phyloP scores from a whole-genome alignment of 2,113 vertebrate species.

The Amphilophus citrinellus region DNA sequence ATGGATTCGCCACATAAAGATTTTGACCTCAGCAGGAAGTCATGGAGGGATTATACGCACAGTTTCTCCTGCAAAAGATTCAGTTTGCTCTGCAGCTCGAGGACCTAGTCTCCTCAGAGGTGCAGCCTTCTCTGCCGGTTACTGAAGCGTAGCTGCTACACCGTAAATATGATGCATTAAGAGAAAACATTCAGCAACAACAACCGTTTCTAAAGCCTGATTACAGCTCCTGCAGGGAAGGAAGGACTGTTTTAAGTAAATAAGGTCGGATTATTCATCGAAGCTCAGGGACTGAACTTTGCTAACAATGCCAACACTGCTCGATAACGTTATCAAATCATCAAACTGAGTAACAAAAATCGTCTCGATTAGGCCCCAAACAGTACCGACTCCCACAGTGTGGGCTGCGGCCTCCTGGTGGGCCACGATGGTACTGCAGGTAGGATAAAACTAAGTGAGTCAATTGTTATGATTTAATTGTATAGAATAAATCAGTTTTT shows the following conservation, averaged over 20 bases:
- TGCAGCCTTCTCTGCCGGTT: background rate
- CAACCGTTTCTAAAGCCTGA: background rate
- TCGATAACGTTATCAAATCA: background rate
- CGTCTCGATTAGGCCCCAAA: rapidly evolving
- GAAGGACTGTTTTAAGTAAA: too few species aligned
- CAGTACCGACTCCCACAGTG: too few species aligned
- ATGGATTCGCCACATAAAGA: background rate
- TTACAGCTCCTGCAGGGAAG: background rate
- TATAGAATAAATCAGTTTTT: background rate
- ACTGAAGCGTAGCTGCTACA: background rate
- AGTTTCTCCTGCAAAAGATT: background rate
- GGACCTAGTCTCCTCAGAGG: background rate
- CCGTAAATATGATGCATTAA: background rate
- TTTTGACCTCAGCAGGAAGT: background rate
- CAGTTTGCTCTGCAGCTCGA: background rate
- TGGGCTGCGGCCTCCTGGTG: rapidly evolving
- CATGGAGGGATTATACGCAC: background rate
- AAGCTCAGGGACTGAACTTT: background rate
- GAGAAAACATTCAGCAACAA: too few species aligned
- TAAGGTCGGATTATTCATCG: background rate
- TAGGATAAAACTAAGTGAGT: background rate
- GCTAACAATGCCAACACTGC: background rate
- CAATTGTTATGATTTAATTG: background rate
- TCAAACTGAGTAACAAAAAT: background rate
- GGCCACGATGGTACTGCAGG: rapidly evolving